phyloP scores from a whole-genome alignment of 2,888 invertebrate genomes.

The Timandra comae region DNA sequence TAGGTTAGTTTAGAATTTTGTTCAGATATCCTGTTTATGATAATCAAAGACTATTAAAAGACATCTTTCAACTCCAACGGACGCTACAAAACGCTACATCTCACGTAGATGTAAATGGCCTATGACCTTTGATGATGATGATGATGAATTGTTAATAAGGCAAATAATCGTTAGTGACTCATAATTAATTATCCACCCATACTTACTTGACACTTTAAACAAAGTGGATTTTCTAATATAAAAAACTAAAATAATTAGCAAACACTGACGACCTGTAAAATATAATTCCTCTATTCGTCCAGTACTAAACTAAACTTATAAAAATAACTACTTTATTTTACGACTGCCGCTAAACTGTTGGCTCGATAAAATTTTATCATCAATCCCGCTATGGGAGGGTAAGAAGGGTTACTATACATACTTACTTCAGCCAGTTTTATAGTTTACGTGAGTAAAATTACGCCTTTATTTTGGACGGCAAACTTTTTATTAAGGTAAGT shows the following conservation, averaged over 20 bases:
- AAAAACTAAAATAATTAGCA: neutral
- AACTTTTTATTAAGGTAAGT: constrained; percentile 36
- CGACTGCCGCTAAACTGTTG: constrained; percentile 54
- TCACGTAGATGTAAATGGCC: neutral
- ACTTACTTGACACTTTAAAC: constrained; percentile 1
- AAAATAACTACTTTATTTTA: constrained; percentile 54
- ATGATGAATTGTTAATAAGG: no score
- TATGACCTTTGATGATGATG: no score
- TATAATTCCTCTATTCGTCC: constrained; percentile 36
- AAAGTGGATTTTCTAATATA: constrained; percentile 7
- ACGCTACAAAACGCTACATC: no score
- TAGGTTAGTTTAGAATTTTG: no score
- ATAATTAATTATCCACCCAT: no score
- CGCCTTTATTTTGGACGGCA: constrained; percentile 5
- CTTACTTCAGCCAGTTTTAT: constrained; percentile 34
- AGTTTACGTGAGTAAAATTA: constrained; percentile 55
- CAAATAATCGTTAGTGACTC: no score
- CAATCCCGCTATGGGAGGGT: constrained; percentile 39
- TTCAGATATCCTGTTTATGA: no score
- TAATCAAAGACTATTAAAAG: no score
- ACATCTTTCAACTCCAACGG: no score
- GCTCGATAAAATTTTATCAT: constrained; percentile 62
- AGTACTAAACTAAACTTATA: constrained; percentile 52
- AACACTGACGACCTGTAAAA: constrained; percentile 37
- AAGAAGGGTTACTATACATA: constrained; percentile 17